phyloP scores from a whole-genome alignment of 1,140 invertebrate species.

The Drosophila navojoa region DNA sequence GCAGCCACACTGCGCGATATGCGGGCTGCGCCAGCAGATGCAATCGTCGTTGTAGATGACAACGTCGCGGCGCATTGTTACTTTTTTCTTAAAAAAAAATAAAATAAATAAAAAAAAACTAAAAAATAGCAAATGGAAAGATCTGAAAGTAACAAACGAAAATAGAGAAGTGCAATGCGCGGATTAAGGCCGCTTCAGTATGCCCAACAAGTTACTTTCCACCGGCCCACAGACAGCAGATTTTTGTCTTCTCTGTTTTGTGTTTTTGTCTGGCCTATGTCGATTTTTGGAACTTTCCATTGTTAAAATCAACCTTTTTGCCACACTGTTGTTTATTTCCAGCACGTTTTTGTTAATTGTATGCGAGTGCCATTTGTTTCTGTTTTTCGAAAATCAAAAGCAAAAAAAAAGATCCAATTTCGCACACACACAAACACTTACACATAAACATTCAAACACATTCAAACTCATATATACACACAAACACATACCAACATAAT shows the following conservation, averaged over 20 bases:
- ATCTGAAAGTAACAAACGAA: background rate
- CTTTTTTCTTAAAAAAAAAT: background rate
- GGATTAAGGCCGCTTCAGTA: conserved; percentile 24
- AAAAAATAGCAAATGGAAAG: background rate
- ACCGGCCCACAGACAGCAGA: background rate
- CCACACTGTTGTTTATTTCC: conserved; percentile 29
- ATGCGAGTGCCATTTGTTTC: conserved; percentile 41
- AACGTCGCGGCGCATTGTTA: conserved; percentile 16
- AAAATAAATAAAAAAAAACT: background rate
- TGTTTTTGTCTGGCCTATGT: conserved; percentile 28
- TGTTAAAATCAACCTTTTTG: conserved; percentile 21
- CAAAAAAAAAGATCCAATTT: background rate
- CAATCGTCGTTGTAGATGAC: conserved; percentile 15
- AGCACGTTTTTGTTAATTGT: conserved; percentile 41
- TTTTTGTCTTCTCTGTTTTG: conserved; percentile 16
- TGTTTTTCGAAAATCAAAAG: conserved; percentile 19
- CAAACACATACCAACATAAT: background rate
- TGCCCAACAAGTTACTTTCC: conserved; percentile 12
- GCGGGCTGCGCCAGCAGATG: conserved; percentile 8
- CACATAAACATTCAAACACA: too few relatives aligned
- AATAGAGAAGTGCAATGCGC: conserved; percentile 13
- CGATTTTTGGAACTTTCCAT: conserved; percentile 27
- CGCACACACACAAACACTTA: background rate
- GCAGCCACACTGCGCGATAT: background rate
- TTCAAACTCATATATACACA: background rate